Evolutionary conservation across 2,888 invertebrate species (phyloP).

Genomic region (Euzetes globulus): DNA sequence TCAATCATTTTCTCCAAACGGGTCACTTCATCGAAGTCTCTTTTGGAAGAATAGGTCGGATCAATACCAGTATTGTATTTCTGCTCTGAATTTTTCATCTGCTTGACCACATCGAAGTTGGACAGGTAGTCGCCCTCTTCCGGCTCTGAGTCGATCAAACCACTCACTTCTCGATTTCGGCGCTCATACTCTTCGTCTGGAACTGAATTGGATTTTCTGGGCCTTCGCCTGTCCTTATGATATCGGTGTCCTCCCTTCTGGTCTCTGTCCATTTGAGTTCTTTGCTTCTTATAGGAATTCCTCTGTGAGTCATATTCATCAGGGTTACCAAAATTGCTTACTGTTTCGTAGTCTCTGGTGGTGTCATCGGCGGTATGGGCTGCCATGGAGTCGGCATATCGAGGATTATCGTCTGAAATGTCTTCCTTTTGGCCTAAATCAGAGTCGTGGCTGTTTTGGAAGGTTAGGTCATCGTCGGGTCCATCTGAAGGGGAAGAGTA

Average conservation of each 20-base stretch:
- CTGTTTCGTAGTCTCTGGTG: not conserved
- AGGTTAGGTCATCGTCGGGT: not conserved
- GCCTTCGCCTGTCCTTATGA: constrained; percentile 6
- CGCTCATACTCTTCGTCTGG: not conserved
- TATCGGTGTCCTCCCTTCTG: constrained; percentile 10
- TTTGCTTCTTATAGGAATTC: not conserved
- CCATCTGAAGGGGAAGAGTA: not conserved
- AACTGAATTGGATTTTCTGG: not conserved
- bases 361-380: not conserved
- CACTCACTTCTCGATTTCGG: not conserved
- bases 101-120: constrained; percentile 15
- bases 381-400: not conserved
- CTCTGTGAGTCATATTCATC: not conserved
- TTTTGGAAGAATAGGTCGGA: constrained; percentile 1
- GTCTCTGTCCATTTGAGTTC: not conserved
- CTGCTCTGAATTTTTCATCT: not conserved
- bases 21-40: constrained; percentile 13
- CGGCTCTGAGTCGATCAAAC: not conserved
- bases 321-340: not conserved
- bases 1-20: constrained; percentile 19
- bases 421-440: too few species aligned
- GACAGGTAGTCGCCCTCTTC: constrained; percentile 9
- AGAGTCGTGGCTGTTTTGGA: too few species aligned
- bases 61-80: constrained; percentile 11
- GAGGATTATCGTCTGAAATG: not conserved